phyloP scores from a whole-genome alignment of 2,113 vertebrate genomes.

The Sitta europaea region DNA sequence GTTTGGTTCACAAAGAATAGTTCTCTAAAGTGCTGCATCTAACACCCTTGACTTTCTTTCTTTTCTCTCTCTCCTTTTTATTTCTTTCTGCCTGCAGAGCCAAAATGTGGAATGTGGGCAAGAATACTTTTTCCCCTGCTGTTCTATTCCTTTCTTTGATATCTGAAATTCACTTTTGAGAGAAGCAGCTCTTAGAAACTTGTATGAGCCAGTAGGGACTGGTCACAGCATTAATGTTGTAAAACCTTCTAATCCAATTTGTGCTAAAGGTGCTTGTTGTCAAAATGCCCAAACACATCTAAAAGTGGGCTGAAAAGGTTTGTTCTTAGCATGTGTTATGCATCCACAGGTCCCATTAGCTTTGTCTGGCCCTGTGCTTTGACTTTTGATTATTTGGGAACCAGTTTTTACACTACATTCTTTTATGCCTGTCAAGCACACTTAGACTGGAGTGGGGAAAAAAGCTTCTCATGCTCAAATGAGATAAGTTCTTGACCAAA shows the following conservation, averaged over 20 bases:
- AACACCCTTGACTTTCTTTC: background rate
- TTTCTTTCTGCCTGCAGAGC: background rate
- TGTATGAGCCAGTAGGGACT: background rate
- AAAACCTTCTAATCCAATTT: background rate
- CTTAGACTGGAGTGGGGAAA: background rate
- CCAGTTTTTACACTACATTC: background rate
- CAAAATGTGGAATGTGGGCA: constrained; percentile 52
- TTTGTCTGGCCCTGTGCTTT: background rate
- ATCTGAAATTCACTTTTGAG: background rate
- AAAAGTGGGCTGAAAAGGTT: background rate
- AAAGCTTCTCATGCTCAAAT: background rate
- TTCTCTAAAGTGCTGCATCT: background rate
- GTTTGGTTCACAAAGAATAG: background rate
- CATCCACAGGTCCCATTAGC: background rate
- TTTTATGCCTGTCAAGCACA: background rate
- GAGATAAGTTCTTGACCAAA: background rate
- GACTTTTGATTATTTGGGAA: background rate
- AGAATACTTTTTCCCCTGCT: background rate
- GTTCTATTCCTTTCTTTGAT: background rate
- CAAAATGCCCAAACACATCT: background rate
- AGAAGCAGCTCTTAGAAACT: background rate
- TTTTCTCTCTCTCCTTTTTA: background rate
- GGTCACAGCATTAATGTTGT: background rate
- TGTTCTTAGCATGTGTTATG: background rate
- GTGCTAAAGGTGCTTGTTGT: background rate